Conservation (phyloP, 2,797 vertebrate genomes). For the Gadopsis bispinosus region DNA sequence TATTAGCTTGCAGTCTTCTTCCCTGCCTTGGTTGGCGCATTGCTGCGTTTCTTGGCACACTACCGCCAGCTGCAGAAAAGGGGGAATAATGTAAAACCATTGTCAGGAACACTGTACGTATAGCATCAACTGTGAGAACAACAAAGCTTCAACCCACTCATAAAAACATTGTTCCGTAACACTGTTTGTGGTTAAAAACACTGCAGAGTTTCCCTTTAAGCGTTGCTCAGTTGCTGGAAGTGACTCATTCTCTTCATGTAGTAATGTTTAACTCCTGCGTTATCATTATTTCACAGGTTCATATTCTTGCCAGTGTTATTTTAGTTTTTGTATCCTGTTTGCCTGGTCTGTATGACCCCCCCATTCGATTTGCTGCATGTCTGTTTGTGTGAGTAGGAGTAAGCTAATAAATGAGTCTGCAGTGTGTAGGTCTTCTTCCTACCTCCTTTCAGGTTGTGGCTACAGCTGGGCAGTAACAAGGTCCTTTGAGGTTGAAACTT, state of each 20-base stretch:
- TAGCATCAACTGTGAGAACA: not conserved
- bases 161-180: not conserved
- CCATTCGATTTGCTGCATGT: slow-evolving; percentile 3
- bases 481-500: slow-evolving; percentile 8
- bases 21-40: not conserved
- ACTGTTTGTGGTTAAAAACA: not conserved
- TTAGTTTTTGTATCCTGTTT: not conserved
- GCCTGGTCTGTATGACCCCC: not conserved
- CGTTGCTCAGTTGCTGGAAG: not conserved
- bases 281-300: slow-evolving; percentile 1
- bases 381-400: slow-evolving; percentile 21
- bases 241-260: slow-evolving; percentile 10
- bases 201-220: not conserved
- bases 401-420: slow-evolving; percentile 11
- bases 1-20: not conserved
- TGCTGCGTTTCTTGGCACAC: not conserved
- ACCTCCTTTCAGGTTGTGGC: not conserved
- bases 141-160: not conserved
- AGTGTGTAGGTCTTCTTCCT: slow-evolving; percentile 3
- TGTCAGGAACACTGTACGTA: not conserved
- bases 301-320: not conserved
- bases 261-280: not conserved
- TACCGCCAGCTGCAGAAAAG: not conserved
- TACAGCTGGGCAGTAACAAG: not conserved
- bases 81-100: not conserved